Conservation (phyloP, 23 tunicate species). For the Halocynthia roretzi region DNA sequence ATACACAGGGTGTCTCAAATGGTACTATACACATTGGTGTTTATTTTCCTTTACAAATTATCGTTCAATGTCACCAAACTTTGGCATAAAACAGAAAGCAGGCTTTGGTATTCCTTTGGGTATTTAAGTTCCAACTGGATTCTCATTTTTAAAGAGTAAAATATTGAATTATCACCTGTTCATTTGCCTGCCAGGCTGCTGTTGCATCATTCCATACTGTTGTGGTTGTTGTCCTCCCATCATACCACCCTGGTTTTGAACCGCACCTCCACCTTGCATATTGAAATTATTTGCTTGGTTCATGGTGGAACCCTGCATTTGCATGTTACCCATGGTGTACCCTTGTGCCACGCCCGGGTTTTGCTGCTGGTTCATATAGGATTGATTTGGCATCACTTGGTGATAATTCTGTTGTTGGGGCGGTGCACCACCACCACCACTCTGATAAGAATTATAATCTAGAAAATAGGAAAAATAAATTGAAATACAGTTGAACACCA, state of each 20-base stretch:
- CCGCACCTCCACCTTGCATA: slow-evolving; percentile 9
- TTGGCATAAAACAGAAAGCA: too few relatives aligned
- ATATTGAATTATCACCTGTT: not conserved
- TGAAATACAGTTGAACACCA: too few relatives aligned
- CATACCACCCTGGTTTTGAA: slow-evolving; percentile 13
- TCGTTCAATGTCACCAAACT: not conserved
- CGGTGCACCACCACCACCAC: slow-evolving; percentile 10
- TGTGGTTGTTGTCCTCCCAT: slow-evolving; percentile 21
- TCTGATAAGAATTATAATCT: slow-evolving; percentile 13
- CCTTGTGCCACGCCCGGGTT: slow-evolving; percentile 12
- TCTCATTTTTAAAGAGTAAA: too few relatives aligned
- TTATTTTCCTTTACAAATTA: not conserved
- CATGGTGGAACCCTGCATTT: slow-evolving; percentile 14
- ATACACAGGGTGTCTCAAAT: not conserved
- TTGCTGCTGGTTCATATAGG: slow-evolving; percentile 15
- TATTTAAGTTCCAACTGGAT: too few relatives aligned
- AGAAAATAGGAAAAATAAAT: too few relatives aligned
- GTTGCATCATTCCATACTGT: slow-evolving; percentile 17
- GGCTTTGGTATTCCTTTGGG: too few relatives aligned
- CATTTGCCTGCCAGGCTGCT: slow-evolving; percentile 8
- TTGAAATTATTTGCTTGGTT: slow-evolving; percentile 10
- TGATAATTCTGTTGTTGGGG: slow-evolving; percentile 19
- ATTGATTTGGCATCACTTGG: slow-evolving; percentile 24
- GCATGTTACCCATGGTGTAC: slow-evolving; percentile 21
- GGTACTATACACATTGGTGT: not conserved